Conservation (phyloP, 2,888 invertebrate species). For the Lacanobia oleracea region DNA sequence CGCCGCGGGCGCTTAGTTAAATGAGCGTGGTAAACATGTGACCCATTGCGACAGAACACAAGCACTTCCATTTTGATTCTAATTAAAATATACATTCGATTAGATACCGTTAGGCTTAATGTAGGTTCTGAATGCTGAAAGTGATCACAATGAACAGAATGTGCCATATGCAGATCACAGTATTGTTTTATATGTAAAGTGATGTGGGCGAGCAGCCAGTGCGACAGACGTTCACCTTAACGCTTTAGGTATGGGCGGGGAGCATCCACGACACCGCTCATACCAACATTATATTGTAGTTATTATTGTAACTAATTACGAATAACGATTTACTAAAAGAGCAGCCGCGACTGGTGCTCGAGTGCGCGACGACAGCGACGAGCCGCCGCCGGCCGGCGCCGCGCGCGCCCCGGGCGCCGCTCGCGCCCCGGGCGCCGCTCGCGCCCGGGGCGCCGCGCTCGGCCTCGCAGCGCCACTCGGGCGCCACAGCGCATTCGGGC, state of each 20-base stretch:
- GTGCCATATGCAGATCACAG: constrained; percentile 62
- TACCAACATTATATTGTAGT: constrained; percentile 90
- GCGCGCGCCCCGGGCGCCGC: not conserved
- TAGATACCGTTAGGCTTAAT: constrained; percentile 28
- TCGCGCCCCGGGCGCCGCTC: too few species aligned
- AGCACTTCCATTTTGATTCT: constrained; percentile 52
- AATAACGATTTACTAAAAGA: constrained; percentile 82
- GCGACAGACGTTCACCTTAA: constrained; percentile 87
- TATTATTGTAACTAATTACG: constrained; percentile 87
- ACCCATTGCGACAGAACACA: constrained; percentile 25
- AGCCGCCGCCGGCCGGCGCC: not conserved
- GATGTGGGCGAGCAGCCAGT: constrained; percentile 77
- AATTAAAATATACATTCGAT: constrained; percentile 35
- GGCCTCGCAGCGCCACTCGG: not conserved
- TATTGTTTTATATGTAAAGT: constrained; percentile 54
- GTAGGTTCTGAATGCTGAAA: constrained; percentile 34
- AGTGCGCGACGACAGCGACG: constrained; percentile 45
- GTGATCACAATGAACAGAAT: constrained; percentile 55
- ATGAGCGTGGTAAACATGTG: constrained; percentile 36
- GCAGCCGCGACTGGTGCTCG: constrained; percentile 73
- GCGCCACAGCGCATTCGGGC: constrained; percentile 56
- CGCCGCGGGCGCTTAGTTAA: constrained; percentile 39
- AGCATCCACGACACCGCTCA: constrained; percentile 90
- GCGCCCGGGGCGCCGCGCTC: not conserved
- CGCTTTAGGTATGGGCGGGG: constrained; percentile 91